Conservation (phyloP, 2,113 vertebrate genomes). For the Montifringilla adamsi region DNA sequence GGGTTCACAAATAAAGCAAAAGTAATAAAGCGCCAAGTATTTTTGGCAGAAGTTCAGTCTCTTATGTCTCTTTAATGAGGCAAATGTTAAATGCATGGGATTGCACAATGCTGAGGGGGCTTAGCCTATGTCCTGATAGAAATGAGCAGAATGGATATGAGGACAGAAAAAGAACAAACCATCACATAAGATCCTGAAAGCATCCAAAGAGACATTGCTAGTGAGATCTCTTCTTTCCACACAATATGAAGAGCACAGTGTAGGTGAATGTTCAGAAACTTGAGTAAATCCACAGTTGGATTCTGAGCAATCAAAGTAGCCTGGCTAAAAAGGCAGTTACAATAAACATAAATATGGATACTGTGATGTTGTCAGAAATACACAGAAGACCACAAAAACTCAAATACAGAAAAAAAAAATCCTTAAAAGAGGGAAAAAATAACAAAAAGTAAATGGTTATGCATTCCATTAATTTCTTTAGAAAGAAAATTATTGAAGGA, state of each 20-base stretch:
- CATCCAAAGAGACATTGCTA: background rate
- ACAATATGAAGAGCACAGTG: accelerated
- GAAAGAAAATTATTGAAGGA: background rate
- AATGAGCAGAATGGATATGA: background rate
- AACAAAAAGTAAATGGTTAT: background rate
- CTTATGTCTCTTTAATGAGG: background rate
- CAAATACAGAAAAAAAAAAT: background rate
- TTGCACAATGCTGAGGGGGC: accelerated
- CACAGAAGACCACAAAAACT: background rate
- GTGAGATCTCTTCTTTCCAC: background rate
- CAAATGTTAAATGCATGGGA: background rate
- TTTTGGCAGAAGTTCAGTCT: background rate
- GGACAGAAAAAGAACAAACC: background rate
- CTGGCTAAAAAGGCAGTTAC: background rate
- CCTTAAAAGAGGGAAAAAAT: background rate
- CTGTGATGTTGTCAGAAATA: background rate
- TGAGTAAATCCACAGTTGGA: background rate
- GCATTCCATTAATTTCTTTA: background rate
- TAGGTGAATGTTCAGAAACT: background rate
- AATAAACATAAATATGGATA: background rate
- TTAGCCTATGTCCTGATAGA: background rate
- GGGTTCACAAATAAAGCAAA: background rate
- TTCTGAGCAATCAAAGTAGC: background rate
- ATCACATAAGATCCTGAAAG: background rate
- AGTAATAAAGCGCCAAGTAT: background rate